A percentile compares a stretch with the other conserved stretches of the same genome.
Conservation (phyloP, 2,888 invertebrate species). For the Allygus modestus region DNA sequence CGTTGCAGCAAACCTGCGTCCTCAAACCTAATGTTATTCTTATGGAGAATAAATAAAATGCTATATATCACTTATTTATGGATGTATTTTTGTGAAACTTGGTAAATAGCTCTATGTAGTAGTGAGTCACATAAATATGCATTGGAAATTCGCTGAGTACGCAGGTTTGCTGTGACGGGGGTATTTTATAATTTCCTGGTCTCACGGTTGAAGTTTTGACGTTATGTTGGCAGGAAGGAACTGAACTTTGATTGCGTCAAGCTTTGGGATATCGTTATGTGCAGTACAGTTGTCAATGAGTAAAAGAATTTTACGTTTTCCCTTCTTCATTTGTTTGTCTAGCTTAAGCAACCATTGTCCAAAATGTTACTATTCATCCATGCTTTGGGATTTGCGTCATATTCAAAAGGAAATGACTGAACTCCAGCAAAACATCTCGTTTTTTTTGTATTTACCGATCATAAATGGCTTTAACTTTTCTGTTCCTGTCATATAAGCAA, state of each 20-base stretch:
- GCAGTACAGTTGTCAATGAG: conserved; percentile 63
- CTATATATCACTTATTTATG: too few relatives aligned
- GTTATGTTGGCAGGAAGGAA: conserved; percentile 60
- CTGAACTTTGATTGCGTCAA: conserved; percentile 48
- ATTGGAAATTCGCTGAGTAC: too few relatives aligned
- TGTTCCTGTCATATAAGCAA: conserved; percentile 50
- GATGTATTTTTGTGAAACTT: too few relatives aligned
- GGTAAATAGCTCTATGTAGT: too few relatives aligned
- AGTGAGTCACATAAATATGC: too few relatives aligned
- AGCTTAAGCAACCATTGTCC: conserved; percentile 57
- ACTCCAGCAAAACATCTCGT: conserved; percentile 60
- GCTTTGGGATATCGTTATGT: conserved; percentile 36
- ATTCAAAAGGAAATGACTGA: conserved; percentile 58
- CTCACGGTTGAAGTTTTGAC: conserved; percentile 65
- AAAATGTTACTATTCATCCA: conserved; percentile 62
- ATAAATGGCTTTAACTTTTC: conserved; percentile 60
- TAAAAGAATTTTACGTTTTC: conserved; percentile 51
- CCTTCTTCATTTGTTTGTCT: conserved; percentile 44
- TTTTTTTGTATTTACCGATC: conserved; percentile 61
- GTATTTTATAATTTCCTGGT: conserved; percentile 67
- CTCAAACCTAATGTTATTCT: too few relatives aligned
- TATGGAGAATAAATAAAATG: too few relatives aligned
- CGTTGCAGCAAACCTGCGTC: too few relatives aligned
- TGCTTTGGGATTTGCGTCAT: conserved; percentile 60
- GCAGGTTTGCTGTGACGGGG: too few relatives aligned